Evolutionary conservation across 2,113 vertebrate species (phyloP).

Genomic region (Morone saxatilis): DNA sequence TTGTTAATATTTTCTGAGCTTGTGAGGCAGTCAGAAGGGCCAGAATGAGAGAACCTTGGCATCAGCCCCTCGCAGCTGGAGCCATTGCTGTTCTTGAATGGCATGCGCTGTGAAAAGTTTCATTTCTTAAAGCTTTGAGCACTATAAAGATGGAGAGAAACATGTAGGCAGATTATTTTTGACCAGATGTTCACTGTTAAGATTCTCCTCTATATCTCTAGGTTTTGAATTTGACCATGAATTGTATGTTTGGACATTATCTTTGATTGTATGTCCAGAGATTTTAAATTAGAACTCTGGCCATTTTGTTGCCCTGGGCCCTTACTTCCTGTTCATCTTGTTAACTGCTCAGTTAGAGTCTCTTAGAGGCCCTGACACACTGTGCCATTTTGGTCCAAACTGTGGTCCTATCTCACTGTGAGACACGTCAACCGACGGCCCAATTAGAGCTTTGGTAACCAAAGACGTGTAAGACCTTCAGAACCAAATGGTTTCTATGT

Average conservation of each 20-base stretch:
- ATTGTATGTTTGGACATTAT: constrained; percentile 39
- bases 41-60: constrained; percentile 78
- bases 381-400: constrained; percentile 12
- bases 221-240: constrained; percentile 47
- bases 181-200: constrained; percentile 56
- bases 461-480: constrained; percentile 9
- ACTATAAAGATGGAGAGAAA: constrained; percentile 43
- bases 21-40: constrained; percentile 48
- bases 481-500: background rate
- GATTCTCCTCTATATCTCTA: constrained; percentile 53
- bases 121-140: constrained; percentile 74
- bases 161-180: constrained; percentile 28
- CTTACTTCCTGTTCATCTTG: background rate
- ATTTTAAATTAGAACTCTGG: constrained; percentile 30
- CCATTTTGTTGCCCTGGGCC: constrained; percentile 12
- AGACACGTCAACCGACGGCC: background rate
- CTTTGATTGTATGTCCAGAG: constrained; percentile 32
- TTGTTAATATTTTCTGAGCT: constrained; percentile 10
- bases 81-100: constrained; percentile 74
- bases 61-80: constrained; percentile 14
- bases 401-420: background rate
- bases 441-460: constrained; percentile 18
- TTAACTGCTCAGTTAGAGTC: background rate
- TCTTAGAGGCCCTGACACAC: background rate
- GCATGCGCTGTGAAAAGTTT: constrained; percentile 76